These are phyloP conservation scores for Dunckerocampus dactyliophorus DNA, from an alignment of 2,113 vertebrate species.

Conservation along the genomic window DNA sequence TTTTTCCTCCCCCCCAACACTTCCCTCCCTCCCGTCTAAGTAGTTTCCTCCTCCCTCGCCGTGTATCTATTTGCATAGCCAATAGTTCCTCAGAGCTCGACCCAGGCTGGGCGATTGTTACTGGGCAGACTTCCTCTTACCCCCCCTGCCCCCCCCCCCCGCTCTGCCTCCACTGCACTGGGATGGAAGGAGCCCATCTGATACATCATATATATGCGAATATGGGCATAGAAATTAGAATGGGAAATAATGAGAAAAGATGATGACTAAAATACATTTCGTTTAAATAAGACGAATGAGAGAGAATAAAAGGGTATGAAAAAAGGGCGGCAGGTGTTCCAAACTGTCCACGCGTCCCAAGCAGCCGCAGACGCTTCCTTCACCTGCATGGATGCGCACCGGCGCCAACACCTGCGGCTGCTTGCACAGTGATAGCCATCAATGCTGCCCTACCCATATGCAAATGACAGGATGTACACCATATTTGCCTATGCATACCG, in stretches of 20 bases:
- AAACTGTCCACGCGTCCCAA: neutral
- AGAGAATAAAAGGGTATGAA: too few species aligned
- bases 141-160: neutral
- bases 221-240: too few species aligned
- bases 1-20: slow-evolving; percentile 25
- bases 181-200: neutral
- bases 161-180: neutral
- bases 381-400: slow-evolving; percentile 12
- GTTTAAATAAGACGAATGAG: too few species aligned
- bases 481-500: neutral
- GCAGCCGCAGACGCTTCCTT: slow-evolving; percentile 15
- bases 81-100: slow-evolving; percentile 83
- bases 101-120: slow-evolving; percentile 86
- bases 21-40: slow-evolving; percentile 44
- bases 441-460: neutral
- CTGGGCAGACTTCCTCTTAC: slow-evolving; percentile 85
- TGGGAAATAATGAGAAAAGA: too few species aligned
- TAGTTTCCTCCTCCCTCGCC: slow-evolving; percentile 83
- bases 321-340: slow-evolving; percentile 14
- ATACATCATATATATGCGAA: too few species aligned
- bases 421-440: neutral
- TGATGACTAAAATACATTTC: too few species aligned
- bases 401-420: slow-evolving; percentile 5
- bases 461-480: neutral
- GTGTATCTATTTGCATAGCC: slow-evolving; percentile 85